Conservation (phyloP, 2,113 vertebrate species). For the Colaptes auratus region DNA sequence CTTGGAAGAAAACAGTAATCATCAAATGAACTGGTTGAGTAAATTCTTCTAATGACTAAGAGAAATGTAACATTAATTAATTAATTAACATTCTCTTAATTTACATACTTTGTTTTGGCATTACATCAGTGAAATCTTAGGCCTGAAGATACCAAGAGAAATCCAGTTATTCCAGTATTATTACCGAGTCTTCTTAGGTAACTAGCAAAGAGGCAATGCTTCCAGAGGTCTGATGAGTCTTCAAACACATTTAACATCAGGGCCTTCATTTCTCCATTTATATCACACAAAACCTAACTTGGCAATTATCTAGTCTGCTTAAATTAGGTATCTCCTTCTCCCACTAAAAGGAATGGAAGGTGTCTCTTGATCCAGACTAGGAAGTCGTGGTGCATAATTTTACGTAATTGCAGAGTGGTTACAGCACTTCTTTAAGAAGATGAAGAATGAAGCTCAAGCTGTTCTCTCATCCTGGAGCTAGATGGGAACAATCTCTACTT, state of each 20-base stretch:
- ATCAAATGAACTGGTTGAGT: neutral
- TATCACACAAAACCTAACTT: neutral
- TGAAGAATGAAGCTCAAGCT: neutral
- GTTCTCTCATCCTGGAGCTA: neutral
- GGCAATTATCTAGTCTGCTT: neutral
- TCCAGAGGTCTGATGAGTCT: neutral
- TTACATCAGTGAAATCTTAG: neutral
- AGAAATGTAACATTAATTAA: neutral
- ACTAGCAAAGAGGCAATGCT: neutral
- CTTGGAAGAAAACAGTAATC: neutral
- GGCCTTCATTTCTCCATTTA: neutral
- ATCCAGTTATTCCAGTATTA: neutral
- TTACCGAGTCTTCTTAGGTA: neutral
- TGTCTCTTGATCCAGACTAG: neutral
- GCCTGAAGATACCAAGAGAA: neutral
- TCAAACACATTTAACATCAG: neutral
- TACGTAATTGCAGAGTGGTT: neutral
- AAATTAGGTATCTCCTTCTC: neutral
- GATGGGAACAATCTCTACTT: neutral
- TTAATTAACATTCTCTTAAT: neutral
- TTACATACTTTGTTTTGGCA: neutral
- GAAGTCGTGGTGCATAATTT: neutral
- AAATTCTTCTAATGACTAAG: neutral
- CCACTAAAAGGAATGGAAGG: neutral
- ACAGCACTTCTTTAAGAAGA: neutral